These are phyloP conservation scores for Siniperca scherzeri DNA, from an alignment of 2,797 vertebrate species.

Conservation along the genomic window DNA sequence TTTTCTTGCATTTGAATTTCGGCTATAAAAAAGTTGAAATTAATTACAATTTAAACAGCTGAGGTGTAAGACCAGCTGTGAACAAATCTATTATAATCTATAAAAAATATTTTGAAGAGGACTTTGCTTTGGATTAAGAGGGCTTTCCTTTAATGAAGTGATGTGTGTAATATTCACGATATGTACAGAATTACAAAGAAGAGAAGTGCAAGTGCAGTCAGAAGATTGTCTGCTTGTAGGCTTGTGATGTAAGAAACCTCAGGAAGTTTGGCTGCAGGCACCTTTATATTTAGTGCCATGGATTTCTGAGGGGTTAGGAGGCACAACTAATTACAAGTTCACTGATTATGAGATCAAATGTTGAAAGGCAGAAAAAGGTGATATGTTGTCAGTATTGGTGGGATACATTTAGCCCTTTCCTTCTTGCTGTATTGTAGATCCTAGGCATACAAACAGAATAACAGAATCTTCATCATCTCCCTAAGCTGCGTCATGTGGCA, in stretches of 20 bases:
- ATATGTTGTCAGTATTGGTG: conserved; percentile 42
- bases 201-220: conserved; percentile 25
- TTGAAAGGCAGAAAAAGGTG: conserved; percentile 56
- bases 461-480: conserved; percentile 71
- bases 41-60: conserved; percentile 27
- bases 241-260: conserved; percentile 45
- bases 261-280: conserved; percentile 37
- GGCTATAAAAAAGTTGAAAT: not conserved
- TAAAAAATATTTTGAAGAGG: conserved; percentile 32
- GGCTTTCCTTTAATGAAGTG: conserved; percentile 43
- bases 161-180: conserved; percentile 34
- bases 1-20: conserved; percentile 19
- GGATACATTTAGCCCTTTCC: conserved; percentile 57
- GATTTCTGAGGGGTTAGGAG: conserved; percentile 67
- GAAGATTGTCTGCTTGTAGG: conserved; percentile 36
- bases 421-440: conserved; percentile 67
- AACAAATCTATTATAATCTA: conserved; percentile 32
- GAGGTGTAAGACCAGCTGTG: conserved; percentile 44
- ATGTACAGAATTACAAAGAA: conserved; percentile 26
- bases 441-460: conserved; percentile 71
- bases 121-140: conserved; percentile 44
- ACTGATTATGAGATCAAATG: conserved; percentile 75
- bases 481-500: conserved; percentile 77
- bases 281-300: conserved; percentile 44
- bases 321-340: conserved; percentile 70